phyloP scores from a whole-genome alignment of 2,113 vertebrate species.

The Xiphophorus couchianus region DNA sequence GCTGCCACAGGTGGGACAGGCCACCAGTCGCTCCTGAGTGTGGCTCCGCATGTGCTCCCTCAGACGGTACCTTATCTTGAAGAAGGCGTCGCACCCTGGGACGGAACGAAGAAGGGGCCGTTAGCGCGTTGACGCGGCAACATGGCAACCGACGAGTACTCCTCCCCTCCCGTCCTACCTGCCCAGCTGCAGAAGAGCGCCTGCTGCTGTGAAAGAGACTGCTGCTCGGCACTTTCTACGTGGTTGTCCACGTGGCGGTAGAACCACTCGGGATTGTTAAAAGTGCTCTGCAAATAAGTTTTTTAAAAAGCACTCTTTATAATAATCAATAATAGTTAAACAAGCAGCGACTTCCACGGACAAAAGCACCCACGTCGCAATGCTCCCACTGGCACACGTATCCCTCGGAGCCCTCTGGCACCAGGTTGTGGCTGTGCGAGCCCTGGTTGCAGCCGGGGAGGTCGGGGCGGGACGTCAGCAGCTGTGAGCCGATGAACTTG shows the following conservation, averaged over 20 bases:
- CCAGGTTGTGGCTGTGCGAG: constrained; percentile 72
- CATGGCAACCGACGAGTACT: neutral
- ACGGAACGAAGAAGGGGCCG: constrained; percentile 1
- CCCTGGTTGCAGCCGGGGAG: constrained; percentile 76
- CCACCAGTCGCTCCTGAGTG: constrained; percentile 75
- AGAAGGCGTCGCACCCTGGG: constrained; percentile 71
- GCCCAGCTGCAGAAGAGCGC: constrained; percentile 80
- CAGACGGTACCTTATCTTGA: constrained; percentile 78
- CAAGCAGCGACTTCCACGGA: neutral
- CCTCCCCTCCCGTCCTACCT: constrained; percentile 41
- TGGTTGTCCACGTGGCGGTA: constrained; percentile 82
- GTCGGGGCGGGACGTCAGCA: constrained; percentile 63
- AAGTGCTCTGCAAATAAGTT: constrained; percentile 74
- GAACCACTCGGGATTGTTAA: constrained; percentile 85
- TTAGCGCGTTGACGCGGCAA: neutral
- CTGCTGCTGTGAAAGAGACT: constrained; percentile 77
- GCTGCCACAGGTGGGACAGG: constrained; percentile 77
- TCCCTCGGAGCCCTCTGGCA: constrained; percentile 71
- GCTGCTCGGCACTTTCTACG: constrained; percentile 75
- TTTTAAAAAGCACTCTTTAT: neutral
- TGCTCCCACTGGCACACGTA: constrained; percentile 81
- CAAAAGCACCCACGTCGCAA: constrained; percentile 74
- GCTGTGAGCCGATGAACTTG: constrained; percentile 72
- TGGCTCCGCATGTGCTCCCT: constrained; percentile 77
- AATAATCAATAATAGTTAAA: neutral